phyloP scores from a whole-genome alignment of 2,113 vertebrate genomes.

The Ondatra zibethicus region DNA sequence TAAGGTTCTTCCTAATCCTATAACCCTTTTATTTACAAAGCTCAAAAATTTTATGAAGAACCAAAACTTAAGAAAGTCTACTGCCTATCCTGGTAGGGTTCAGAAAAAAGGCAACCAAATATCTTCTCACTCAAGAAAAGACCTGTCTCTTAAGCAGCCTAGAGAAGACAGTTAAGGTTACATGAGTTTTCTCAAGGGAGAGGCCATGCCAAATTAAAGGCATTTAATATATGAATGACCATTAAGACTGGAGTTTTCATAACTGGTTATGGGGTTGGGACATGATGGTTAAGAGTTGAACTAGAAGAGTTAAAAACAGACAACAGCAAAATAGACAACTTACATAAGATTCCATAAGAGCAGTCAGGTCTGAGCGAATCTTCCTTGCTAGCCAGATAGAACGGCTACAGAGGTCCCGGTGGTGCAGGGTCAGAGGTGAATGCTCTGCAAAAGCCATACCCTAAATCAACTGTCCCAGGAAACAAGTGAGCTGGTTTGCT shows the following conservation, averaged over 20 bases:
- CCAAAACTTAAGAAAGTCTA: background rate
- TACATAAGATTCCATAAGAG: conserved; percentile 85
- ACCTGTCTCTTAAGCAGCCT: background rate
- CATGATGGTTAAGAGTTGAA: background rate
- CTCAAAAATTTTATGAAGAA: conserved; percentile 35
- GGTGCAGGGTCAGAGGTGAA: conserved; percentile 63
- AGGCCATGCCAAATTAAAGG: background rate
- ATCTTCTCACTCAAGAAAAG: conserved; percentile 3
- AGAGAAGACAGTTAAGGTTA: background rate
- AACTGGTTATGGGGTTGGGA: background rate
- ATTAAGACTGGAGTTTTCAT: background rate
- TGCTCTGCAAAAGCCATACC: conserved; percentile 83
- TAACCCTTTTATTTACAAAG: background rate
- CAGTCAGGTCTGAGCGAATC: conserved; percentile 84
- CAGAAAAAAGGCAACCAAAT: background rate
- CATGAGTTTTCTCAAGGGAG: background rate
- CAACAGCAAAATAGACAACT: conserved; percentile 73
- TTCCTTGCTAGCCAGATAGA: conserved; percentile 87
- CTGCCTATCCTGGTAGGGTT: background rate
- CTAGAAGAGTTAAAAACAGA: conserved; percentile 8
- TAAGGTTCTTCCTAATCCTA: background rate
- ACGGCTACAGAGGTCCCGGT: conserved; percentile 81
- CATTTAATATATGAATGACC: background rate
- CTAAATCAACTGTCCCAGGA: conserved; percentile 45
- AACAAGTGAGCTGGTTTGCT: conserved; percentile 67